Conservation (phyloP, 2,113 vertebrate species). For the Mohoua ochrocephala region DNA sequence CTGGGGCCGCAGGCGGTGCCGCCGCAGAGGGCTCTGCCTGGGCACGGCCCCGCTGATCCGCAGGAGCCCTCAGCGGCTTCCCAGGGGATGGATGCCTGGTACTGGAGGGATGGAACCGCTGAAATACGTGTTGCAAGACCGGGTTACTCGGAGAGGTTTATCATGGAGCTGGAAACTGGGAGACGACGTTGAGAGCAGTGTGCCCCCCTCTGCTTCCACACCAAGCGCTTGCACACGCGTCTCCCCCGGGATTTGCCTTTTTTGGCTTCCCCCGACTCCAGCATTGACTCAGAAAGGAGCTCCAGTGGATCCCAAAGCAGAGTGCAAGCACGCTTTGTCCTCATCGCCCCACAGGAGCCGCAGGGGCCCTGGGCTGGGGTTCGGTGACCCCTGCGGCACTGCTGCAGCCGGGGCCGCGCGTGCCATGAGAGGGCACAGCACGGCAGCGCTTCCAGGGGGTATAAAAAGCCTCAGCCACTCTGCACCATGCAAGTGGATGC, state of each 20-base stretch:
- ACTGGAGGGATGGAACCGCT: fast-evolving
- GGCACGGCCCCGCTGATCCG: fast-evolving
- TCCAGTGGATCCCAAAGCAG: neutral
- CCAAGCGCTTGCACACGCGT: fast-evolving
- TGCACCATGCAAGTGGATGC: neutral
- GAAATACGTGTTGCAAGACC: fast-evolving
- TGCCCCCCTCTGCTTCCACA: neutral
- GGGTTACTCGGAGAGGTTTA: neutral
- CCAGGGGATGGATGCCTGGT: neutral
- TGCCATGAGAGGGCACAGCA: neutral
- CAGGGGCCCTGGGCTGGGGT: fast-evolving
- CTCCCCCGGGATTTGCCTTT: neutral
- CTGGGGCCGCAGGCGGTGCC: neutral
- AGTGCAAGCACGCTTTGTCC: neutral
- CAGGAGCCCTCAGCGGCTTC: neutral
- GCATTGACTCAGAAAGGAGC: fast-evolving
- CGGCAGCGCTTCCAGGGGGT: fast-evolving
- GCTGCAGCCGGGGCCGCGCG: fast-evolving
- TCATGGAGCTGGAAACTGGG: neutral
- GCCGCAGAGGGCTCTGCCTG: neutral
- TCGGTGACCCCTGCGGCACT: fast-evolving
- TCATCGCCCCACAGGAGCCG: fast-evolving
- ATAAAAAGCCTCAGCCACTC: neutral
- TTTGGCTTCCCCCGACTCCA: neutral
- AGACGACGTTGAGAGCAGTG: fast-evolving